Conservation (phyloP, 2,113 vertebrate genomes). For the Calyptommatus sinebrachiatus region DNA sequence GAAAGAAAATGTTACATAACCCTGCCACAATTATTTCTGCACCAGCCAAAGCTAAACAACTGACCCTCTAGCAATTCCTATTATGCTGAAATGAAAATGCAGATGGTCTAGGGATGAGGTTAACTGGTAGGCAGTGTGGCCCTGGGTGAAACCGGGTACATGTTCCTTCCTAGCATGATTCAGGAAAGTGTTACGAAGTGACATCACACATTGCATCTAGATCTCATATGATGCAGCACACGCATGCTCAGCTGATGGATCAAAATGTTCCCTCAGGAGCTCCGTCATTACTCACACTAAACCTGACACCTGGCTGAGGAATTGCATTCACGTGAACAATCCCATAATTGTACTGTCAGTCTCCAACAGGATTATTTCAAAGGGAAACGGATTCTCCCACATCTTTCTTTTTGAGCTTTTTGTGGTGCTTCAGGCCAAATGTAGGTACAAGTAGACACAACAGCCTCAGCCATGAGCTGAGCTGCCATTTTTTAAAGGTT, state of each 20-base stretch:
- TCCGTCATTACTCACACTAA: conserved; percentile 40
- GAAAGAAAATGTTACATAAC: background rate
- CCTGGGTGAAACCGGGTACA: background rate
- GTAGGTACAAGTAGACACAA: too few species aligned
- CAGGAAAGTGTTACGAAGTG: background rate
- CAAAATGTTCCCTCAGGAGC: conserved; percentile 37
- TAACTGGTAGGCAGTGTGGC: background rate
- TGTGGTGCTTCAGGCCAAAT: too few species aligned
- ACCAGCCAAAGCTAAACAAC: background rate
- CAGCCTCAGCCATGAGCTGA: too few species aligned
- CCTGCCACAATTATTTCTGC: background rate
- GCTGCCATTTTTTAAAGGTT: too few species aligned
- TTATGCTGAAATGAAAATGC: background rate
- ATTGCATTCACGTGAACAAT: conserved; percentile 6
- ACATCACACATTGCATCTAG: background rate
- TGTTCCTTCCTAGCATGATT: background rate
- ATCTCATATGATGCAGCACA: background rate
- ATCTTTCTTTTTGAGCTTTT: background rate
- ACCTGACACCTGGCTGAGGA: conserved; percentile 23
- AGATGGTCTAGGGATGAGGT: background rate
- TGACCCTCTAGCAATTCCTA: background rate
- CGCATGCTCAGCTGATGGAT: rapidly evolving
- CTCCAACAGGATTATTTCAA: background rate
- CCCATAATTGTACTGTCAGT: background rate
- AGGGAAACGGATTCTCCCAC: background rate